These are phyloP conservation scores for Buathra laborator DNA, from an alignment of 2,888 invertebrate genomes.

Conservation along the genomic window DNA sequence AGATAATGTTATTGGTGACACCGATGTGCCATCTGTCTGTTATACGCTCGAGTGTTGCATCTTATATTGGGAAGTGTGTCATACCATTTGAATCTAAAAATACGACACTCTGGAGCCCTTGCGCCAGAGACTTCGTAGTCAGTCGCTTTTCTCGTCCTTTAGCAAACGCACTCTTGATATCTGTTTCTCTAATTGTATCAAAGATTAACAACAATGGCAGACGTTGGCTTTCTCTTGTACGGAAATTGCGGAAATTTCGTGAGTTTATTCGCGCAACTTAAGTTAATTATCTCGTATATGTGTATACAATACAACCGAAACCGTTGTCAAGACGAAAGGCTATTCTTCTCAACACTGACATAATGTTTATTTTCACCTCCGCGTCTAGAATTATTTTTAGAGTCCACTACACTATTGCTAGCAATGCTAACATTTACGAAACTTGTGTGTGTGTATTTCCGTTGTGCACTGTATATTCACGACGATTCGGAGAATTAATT, in stretches of 20 bases:
- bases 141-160: constrained; percentile 64
- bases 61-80: constrained; percentile 78
- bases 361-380: constrained; percentile 39
- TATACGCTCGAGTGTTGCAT: constrained; percentile 70
- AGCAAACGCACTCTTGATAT: constrained; percentile 73
- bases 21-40: constrained; percentile 61
- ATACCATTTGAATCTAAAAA: constrained; percentile 78
- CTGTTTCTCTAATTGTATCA: constrained; percentile 68
- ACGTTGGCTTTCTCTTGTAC: constrained; percentile 72
- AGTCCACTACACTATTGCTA: background rate
- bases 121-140: constrained; percentile 72
- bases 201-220: constrained; percentile 68
- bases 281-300: constrained; percentile 7
- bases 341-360: constrained; percentile 30
- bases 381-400: constrained; percentile 45
- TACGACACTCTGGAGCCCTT: constrained; percentile 77
- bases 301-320: background rate
- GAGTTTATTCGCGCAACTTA: constrained; percentile 33
- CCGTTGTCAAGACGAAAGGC: background rate
- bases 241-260: constrained; percentile 51
- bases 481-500: constrained; percentile 1
- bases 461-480: background rate
- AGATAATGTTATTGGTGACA: constrained; percentile 59
- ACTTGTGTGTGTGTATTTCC: background rate
- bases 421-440: background rate